phyloP scores from a whole-genome alignment of 23 tunicate genomes.

The Phallusia fumigata region DNA sequence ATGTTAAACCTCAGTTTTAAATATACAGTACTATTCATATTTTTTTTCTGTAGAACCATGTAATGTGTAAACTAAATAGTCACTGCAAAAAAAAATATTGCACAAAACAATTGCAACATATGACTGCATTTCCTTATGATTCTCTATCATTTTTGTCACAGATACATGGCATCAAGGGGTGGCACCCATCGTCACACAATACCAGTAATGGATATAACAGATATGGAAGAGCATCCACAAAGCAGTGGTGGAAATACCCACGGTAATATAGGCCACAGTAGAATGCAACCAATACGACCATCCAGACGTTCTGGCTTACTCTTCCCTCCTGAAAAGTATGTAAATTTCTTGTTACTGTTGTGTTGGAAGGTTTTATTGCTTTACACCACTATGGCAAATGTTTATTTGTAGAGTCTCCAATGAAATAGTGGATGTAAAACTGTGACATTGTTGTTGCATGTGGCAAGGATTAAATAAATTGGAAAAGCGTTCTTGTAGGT shows the following conservation, averaged over 20 bases:
- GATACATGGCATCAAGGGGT: slow-evolving; percentile 72
- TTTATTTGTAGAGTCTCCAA: too few relatives aligned
- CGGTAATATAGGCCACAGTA: neutral
- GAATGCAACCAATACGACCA: slow-evolving; percentile 2
- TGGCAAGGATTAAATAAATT: too few relatives aligned
- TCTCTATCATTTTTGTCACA: neutral
- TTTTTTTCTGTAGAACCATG: too few relatives aligned
- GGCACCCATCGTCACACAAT: slow-evolving; percentile 68
- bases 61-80: too few relatives aligned
- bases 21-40: too few relatives aligned
- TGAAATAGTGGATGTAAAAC: too few relatives aligned
- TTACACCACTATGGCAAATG: neutral
- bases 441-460: too few relatives aligned
- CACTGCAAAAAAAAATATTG: too few relatives aligned
- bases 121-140: neutral
- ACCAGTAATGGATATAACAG: slow-evolving; percentile 47
- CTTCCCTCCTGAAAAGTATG: slow-evolving; percentile 80
- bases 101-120: too few relatives aligned
- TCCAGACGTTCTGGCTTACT: slow-evolving; percentile 41
- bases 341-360: neutral
- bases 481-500: too few relatives aligned
- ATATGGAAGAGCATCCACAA: slow-evolving; percentile 30
- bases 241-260: neutral
- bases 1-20: too few relatives aligned
- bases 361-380: neutral